A percentile compares a stretch with the other conserved stretches of the same genome.
Evolutionary conservation across 2,888 invertebrate species (phyloP).

Genomic region (Agrotis exclamationis): DNA sequence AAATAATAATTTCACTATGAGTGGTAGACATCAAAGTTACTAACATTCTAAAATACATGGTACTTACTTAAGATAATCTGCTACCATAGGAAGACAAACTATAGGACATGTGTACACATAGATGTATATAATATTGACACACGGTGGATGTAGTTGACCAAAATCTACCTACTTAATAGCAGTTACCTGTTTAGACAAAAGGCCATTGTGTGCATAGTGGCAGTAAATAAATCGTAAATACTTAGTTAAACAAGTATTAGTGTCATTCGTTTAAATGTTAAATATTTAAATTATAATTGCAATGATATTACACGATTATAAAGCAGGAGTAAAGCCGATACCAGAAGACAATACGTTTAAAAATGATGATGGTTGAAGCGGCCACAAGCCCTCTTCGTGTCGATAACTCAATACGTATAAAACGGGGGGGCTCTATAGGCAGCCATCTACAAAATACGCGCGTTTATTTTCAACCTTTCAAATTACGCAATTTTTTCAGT

Average conservation of each 20-base stretch:
- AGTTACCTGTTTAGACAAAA: conserved; percentile 7
- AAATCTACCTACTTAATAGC: neutral
- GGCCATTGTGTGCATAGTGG: neutral
- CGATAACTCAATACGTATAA: conserved; percentile 16
- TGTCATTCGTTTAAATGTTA: neutral
- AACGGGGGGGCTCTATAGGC: conserved; percentile 1
- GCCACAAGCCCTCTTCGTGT: neutral
- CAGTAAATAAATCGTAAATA: conserved; percentile 23
- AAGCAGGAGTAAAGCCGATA: conserved; percentile 1
- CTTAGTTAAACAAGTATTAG: neutral
- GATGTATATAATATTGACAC: conserved; percentile 3
- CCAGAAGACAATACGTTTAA: conserved; percentile 7
- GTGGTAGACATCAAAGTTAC: neutral
- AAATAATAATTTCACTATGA: neutral
- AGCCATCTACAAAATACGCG: conserved; percentile 5
- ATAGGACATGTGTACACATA: too few species aligned
- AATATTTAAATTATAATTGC: neutral
- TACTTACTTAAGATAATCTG: neutral
- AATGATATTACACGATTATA: neutral
- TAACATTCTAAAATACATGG: neutral
- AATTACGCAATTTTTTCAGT: conserved; percentile 5
- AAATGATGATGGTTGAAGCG: neutral
- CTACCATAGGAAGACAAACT: neutral
- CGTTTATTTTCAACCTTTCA: conserved; percentile 20
- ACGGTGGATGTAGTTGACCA: neutral